Conservation (phyloP, 2,113 vertebrate species). For the Turnix velox region DNA sequence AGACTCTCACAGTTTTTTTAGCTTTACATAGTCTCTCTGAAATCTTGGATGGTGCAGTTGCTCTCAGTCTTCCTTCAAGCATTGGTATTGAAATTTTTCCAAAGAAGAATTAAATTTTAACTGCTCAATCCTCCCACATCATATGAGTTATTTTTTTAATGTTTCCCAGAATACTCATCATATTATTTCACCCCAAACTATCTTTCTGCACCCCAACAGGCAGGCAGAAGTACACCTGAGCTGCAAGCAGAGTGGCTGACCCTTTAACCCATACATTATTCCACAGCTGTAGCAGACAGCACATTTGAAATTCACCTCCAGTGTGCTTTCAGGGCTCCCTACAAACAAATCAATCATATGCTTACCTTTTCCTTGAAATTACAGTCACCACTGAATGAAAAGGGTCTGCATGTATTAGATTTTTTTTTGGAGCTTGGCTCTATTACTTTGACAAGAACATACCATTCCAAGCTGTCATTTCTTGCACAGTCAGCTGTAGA, state of each 20-base stretch:
- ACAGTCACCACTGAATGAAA: not conserved
- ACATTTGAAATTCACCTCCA: not conserved
- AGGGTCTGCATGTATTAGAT: not conserved
- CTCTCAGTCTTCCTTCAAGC: not conserved
- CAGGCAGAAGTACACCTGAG: not conserved
- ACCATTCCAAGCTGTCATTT: not conserved
- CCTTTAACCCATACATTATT: not conserved
- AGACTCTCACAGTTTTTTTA: not conserved
- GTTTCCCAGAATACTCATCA: not conserved
- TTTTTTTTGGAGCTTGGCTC: not conserved
- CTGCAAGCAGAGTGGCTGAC: not conserved
- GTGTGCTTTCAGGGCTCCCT: not conserved
- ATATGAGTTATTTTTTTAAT: not conserved
- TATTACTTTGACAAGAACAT: not conserved
- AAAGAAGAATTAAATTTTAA: not conserved
- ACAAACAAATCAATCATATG: conserved; percentile 10
- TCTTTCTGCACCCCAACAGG: not conserved
- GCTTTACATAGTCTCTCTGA: not conserved
- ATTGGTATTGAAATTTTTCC: not conserved
- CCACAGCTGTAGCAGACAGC: not conserved
- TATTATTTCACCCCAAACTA: not conserved
- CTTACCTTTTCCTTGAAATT: conserved; percentile 23
- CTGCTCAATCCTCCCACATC: fast-evolving
- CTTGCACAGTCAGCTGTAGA: conserved; percentile 9
- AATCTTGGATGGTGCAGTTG: not conserved